Evolutionary conservation across 2,113 vertebrate species (phyloP), one percentile per base, ranked within the genome.

Genomic region (Camarhynchus parvulus): DNA sequence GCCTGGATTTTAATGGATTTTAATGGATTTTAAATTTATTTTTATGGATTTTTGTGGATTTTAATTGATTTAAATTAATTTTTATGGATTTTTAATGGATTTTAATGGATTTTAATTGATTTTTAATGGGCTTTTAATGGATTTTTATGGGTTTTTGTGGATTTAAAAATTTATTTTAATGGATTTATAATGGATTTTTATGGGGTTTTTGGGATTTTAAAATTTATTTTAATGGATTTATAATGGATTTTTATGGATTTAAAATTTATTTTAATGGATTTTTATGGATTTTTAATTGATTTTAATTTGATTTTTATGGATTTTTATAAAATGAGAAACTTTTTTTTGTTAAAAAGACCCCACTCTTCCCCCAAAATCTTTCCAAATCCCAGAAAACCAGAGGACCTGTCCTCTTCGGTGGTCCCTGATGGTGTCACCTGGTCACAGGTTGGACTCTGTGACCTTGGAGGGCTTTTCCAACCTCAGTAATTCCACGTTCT

Each of bases 291-390:
- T 5, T 27, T 27, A 14, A 31, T 31, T 22, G 11, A 31, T 31
- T 55, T 55, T 24, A 33, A 33, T 14, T 56, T 33, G 3, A 55
- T 31, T 55, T 55, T 44, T n/a, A n/a, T 23, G 33, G 55, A 58
- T 23, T 58, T 89, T 41, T 16, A 4, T 33, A 14, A 56, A 27
- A 23, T 27, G 25, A 59, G 18, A 46, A 62, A 58, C 12, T 30
- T 78, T 11, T 13, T 50, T 52, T 4, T 49, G 2, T 42, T 61
- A 15, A 69, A 35, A 53, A 41, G 7, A 2, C 4, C 8, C 15
- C 25, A 7, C 2, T 11, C 4, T 31, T 33, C 5, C 5, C 24
- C 31, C 16, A 13, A 8, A 23, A 41, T 2, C 2, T 13, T 47
- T 8, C 56, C 50, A 58, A 53, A 39, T 11, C 20, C 50, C 1